Evolutionary conservation across 1,140 invertebrate genomes (phyloP), one percentile per base, ranked within the genome.

Genomic region (Tenebrio molitor): DNA sequence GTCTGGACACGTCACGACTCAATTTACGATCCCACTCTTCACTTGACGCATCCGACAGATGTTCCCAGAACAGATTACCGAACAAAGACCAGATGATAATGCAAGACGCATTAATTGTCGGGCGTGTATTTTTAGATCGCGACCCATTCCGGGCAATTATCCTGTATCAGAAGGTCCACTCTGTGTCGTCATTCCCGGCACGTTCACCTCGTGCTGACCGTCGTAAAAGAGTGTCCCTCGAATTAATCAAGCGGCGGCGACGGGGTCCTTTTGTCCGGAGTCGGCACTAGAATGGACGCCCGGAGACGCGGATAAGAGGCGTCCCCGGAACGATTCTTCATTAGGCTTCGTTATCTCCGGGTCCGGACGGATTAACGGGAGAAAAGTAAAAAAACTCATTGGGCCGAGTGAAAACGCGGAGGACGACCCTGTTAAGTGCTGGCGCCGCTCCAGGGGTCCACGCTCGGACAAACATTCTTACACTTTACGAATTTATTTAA

Each of bases 321-420:
- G 36, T 12, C 36, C n/a, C 36, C 36, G 36, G n/a, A 39, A 21
- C 46, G 46, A 58, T 58, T 25, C 50, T 58, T 58, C 50, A 25
- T 58, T 29, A 58, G 50, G 21, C 23, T 29, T 58, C 23, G 50
- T 58, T 58, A 58, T 25, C 50, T 58, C 10, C 50, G 19, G 36
- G n/a, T 39, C 36, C 36, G 12, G 12, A 15, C 50, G 23, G 21
- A 58, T 58, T 58, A 58, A 5, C 36, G 7, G 36, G n/a, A 5
- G 12, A 39, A 29, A 14, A 58, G 8, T 29, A 8, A 3, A 29
- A 29, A 29, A 29, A 29, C 3, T 29, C 25, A 3, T 3, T 3
- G 25, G 8, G 25, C 25, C 25, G 25, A n/a, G n/a, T n/a, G n/a
- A n/a, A n/a, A n/a, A n/a, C 25, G 3, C 25, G 25, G 3, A 4